Percentiles rank a stretch among this genome's conserved stretches.
These are phyloP conservation scores for Calameuta pallipes DNA, from an alignment of 2,888 invertebrate genomes.

Conservation along the genomic window DNA sequence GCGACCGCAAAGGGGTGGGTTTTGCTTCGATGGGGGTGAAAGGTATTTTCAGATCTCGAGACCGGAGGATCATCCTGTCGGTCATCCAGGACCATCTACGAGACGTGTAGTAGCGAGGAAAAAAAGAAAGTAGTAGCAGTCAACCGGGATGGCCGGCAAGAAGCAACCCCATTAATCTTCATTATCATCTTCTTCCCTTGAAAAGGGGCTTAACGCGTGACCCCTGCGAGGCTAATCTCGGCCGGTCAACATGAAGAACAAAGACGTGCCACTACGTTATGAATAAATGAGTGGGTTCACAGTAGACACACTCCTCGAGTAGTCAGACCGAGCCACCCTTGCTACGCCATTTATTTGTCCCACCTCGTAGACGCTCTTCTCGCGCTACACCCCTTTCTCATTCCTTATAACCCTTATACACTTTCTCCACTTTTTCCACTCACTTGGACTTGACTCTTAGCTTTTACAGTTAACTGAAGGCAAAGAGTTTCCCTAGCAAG, in stretches of 20 bases:
- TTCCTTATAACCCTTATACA: conserved; percentile 8
- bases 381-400: background rate
- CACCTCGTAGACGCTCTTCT: conserved; percentile 14
- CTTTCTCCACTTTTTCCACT: conserved; percentile 26
- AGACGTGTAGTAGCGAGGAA: background rate
- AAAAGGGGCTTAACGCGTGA: conserved; percentile 14
- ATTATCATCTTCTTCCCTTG: conserved; percentile 40
- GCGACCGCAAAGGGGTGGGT: background rate
- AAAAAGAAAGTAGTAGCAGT: background rate
- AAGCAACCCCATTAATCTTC: conserved; percentile 41
- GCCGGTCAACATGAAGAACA: conserved; percentile 23
- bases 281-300: conserved; percentile 31
- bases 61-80: background rate
- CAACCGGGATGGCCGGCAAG: background rate
- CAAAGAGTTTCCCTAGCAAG: background rate
- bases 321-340: conserved; percentile 4
- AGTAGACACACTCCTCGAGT: conserved; percentile 1
- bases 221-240: conserved; percentile 28
- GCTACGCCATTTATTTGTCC: background rate
- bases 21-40: background rate
- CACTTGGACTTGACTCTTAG: background rate
- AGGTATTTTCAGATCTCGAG: background rate
- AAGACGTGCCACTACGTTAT: conserved; percentile 25
- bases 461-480: background rate
- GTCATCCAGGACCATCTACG: background rate